phyloP scores from a whole-genome alignment of 2,888 invertebrate genomes.

The Yponomeuta sedellus region DNA sequence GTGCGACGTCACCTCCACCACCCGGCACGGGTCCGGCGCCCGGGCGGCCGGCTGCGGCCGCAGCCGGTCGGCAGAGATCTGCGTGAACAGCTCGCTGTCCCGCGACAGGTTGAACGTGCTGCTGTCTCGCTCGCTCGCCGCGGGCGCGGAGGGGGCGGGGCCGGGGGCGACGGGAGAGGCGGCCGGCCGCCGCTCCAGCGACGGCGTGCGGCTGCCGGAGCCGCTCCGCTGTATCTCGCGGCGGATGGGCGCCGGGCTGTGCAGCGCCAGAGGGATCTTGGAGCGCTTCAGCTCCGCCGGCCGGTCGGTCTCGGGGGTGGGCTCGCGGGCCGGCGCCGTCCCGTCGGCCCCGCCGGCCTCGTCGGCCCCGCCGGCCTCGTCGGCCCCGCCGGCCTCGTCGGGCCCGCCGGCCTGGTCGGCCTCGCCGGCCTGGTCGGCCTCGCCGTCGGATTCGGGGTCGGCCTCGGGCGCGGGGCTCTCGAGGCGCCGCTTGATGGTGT shows the following conservation, averaged over 20 bases:
- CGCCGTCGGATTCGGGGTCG: conserved; percentile 37
- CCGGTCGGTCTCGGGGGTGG: conserved; percentile 47
- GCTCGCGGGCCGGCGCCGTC: background rate
- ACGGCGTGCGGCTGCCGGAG: background rate
- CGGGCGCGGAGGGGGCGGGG: conserved; percentile 34
- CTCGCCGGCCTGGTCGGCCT: background rate
- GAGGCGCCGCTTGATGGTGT: conserved; percentile 78
- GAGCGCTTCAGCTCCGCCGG: conserved; percentile 56
- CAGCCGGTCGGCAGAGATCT: conserved; percentile 76
- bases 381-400: too few relatives aligned
- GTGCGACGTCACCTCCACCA: conserved; percentile 82
- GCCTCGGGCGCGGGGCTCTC: conserved; percentile 49
- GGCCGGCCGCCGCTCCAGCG: background rate
- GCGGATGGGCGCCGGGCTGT: conserved; percentile 56
- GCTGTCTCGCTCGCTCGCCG: conserved; percentile 63
- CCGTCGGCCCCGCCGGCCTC: background rate
- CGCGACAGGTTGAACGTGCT: conserved; percentile 80
- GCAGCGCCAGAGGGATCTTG: conserved; percentile 60
- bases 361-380: conserved; percentile 29
- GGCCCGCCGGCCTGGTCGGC: too few relatives aligned
- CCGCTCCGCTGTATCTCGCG: background rate
- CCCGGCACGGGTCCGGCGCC: conserved; percentile 57
- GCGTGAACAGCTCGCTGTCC: conserved; percentile 81
- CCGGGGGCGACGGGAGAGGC: background rate
- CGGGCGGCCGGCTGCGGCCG: conserved; percentile 30